phyloP scores from a whole-genome alignment of 2,797 vertebrate genomes.

The Schizothorax lantsangensis region DNA sequence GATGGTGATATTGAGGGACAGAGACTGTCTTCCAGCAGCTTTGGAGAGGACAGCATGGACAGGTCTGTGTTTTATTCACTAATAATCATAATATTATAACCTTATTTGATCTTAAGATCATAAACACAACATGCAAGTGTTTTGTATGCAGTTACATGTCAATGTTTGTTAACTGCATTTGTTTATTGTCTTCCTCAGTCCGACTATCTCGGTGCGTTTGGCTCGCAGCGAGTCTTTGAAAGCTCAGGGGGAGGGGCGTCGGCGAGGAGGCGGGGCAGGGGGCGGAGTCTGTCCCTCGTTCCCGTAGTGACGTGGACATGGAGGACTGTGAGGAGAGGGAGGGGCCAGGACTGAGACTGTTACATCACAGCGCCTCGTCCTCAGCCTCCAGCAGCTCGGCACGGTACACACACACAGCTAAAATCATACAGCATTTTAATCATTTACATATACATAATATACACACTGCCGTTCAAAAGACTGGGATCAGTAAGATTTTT shows the following conservation, averaged over 20 bases:
- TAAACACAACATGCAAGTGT: neutral
- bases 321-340: conserved; percentile 86
- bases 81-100: neutral
- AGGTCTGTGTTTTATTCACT: conserved; percentile 60
- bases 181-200: conserved; percentile 69
- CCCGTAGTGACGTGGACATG: conserved; percentile 94
- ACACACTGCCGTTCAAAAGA: too few species aligned
- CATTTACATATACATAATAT: too few species aligned
- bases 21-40: conserved; percentile 87
- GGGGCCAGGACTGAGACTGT: conserved; percentile 79
- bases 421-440: too few species aligned
- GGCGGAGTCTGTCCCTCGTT: conserved; percentile 87
- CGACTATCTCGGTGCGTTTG: conserved; percentile 80
- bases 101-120: neutral
- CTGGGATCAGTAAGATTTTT: too few species aligned
- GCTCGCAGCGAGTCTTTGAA: conserved; percentile 93
- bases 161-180: neutral
- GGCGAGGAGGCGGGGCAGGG: conserved; percentile 78
- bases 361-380: conserved; percentile 88
- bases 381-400: conserved; percentile 89
- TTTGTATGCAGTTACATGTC: too few species aligned
- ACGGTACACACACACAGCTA: conserved; percentile 65
- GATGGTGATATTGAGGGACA: conserved; percentile 79
- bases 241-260: conserved; percentile 89
- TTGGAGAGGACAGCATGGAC: conserved; percentile 87